Percentiles rank a stretch among this genome's conserved stretches.
Evolutionary conservation across 2,113 vertebrate genomes (phyloP).

Genomic region (Paraplagusia blochii): DNA sequence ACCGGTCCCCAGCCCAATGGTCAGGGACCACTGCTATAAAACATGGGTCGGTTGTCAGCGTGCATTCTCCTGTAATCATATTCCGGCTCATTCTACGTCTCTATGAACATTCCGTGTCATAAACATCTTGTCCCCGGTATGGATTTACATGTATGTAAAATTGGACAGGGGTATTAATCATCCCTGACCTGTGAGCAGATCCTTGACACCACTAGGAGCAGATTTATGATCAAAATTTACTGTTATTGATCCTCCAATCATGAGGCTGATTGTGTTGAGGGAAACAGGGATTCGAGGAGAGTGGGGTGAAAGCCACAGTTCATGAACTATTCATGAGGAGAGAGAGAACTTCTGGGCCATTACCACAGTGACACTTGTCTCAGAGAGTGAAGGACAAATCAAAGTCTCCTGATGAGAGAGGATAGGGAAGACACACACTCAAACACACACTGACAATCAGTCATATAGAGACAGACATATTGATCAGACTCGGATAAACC

Average conservation of each 20-base stretch:
- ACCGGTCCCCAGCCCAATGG: too few species aligned
- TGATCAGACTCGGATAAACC: slow-evolving; percentile 61
- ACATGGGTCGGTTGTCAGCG: too few species aligned
- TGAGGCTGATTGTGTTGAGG: slow-evolving; percentile 51
- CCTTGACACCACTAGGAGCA: slow-evolving; percentile 29
- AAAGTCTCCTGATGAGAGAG: slow-evolving; percentile 28
- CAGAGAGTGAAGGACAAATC: slow-evolving; percentile 62
- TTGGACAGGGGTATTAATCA: slow-evolving; percentile 25
- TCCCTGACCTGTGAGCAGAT: slow-evolving; percentile 38
- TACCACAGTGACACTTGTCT: slow-evolving; percentile 53
- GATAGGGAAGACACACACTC: slow-evolving; percentile 13
- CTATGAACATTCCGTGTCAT: too few species aligned
- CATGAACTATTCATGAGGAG: slow-evolving; percentile 70
- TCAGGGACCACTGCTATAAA: too few species aligned
- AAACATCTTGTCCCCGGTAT: neutral
- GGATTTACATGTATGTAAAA: slow-evolving; percentile 8
- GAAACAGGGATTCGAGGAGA: slow-evolving; percentile 24
- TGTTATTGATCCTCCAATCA: slow-evolving; percentile 56
- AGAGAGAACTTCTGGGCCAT: slow-evolving; percentile 63
- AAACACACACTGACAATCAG: slow-evolving; percentile 31
- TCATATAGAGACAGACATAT: slow-evolving; percentile 70
- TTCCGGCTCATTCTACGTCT: too few species aligned
- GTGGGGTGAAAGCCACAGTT: slow-evolving; percentile 23
- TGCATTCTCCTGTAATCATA: slow-evolving; percentile 1
- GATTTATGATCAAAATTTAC: slow-evolving; percentile 58